Percentiles rank a stretch among this genome's conserved stretches.
Evolutionary conservation across 2,888 invertebrate species (phyloP).

Genomic region (Danaus chrysippus): DNA sequence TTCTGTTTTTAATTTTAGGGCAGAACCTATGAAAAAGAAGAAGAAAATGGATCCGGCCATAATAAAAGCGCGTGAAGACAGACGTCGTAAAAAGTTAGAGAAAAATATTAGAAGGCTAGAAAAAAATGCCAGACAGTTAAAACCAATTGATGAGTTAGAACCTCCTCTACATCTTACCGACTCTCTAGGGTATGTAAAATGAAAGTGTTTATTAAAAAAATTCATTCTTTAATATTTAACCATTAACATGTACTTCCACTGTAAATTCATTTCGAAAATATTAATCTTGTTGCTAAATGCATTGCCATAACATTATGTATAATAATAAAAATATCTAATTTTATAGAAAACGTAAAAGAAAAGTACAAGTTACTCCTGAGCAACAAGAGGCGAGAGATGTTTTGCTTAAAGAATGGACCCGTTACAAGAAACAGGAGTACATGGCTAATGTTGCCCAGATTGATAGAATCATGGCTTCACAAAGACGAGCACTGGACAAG

Average conservation of each 20-base stretch:
- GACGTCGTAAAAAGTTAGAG: slow-evolving; percentile 89
- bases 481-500: slow-evolving; percentile 88
- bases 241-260: too few species aligned
- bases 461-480: slow-evolving; percentile 83
- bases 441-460: slow-evolving; percentile 83
- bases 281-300: background rate
- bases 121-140: slow-evolving; percentile 89
- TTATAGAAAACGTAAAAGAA: slow-evolving; percentile 69
- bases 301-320: background rate
- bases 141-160: slow-evolving; percentile 94
- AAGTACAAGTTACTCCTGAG: slow-evolving; percentile 68
- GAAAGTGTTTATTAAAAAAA: background rate
- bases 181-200: slow-evolving; percentile 77
- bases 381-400: slow-evolving; percentile 81
- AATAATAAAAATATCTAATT: background rate
- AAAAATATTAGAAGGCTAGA: slow-evolving; percentile 91
- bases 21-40: slow-evolving; percentile 94
- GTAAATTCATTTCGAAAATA: background rate
- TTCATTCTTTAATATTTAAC: too few species aligned
- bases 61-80: slow-evolving; percentile 88
- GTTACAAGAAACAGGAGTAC: slow-evolving; percentile 82
- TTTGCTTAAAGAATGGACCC: slow-evolving; percentile 87
- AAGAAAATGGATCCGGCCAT: slow-evolving; percentile 90
- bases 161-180: slow-evolving; percentile 83
- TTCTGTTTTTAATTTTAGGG: slow-evolving; percentile 70